Evolutionary conservation across 2,888 invertebrate genomes (phyloP), one percentile per base, ranked within the genome.

Genomic region (Oscheius sp.): DNA sequence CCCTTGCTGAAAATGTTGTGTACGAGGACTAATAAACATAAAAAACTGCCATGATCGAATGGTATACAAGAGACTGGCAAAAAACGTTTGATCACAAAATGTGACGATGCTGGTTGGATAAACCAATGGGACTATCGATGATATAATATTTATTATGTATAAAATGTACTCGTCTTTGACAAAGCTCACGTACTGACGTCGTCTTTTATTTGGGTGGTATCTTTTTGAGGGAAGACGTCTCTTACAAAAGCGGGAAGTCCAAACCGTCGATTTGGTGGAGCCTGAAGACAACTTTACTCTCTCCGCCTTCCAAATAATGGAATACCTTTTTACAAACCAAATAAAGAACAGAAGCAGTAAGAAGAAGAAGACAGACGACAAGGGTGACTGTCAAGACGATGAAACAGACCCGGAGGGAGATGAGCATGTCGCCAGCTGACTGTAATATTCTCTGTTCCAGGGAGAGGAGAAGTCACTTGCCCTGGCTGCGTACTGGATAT

Each of bases 351-450:
- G 79, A 56, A 18, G 76, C 53, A 25, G 82, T 77, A n/a, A 83
- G 72, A 13, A 78, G 63, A 45, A 81, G 29, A 0, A 81, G 69
- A 18, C 79, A 69, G 0, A 82, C 63, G n/a, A 83, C 64, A 7
- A 74, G 73, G 7, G 80, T 72, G 46, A 79, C 75, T 21, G 83
- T 83, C 0, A 79, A 76, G 53, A 81, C 71, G 9, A 83, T 69
- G 18, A 83, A 76, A 46, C 83, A 83, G 43, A 77, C 66, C 46
- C 80, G 78, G 25, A 83, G 74, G 9, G 82, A 82, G 29, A 80
- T 75, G 72, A 86, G 84, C 80, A 86, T 80, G 41, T 86, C 86
- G 2, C 84, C 86, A 45, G 86, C 86, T 52, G 84, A 73, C 86
- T 86, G 77, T 69, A 86, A 49, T 2, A 3, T 3, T 7, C 35